These are phyloP conservation scores for Dryobota labecula DNA, from an alignment of 2,888 invertebrate genomes.

Conservation along the genomic window DNA sequence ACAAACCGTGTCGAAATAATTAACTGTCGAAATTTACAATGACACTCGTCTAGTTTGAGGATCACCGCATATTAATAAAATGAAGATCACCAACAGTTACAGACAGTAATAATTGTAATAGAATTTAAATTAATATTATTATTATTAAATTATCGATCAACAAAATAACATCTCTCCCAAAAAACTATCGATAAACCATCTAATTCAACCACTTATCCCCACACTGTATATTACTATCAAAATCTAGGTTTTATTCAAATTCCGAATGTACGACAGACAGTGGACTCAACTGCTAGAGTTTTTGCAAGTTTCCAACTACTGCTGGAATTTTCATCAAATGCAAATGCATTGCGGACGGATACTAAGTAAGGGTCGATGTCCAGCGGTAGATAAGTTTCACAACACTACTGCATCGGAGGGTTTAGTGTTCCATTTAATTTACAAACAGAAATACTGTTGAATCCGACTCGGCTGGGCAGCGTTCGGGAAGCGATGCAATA, in stretches of 20 bases:
- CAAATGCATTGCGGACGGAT: conserved; percentile 66
- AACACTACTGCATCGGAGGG: neutral
- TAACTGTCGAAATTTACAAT: no score
- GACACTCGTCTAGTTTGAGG: no score
- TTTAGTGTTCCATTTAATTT: neutral
- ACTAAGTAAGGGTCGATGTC: conserved; percentile 39
- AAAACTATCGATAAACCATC: conserved; percentile 35
- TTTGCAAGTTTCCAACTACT: conserved; percentile 60
- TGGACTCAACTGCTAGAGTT: conserved; percentile 53
- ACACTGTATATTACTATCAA: conserved; percentile 62
- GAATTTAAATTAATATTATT: no score
- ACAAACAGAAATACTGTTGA: neutral
- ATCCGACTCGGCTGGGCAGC: no score
- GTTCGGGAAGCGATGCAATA: no score
- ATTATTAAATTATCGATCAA: neutral
- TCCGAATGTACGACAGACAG: conserved; percentile 54
- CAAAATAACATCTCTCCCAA: neutral
- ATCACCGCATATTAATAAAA: no score
- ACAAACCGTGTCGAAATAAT: no score
- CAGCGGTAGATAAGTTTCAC: conserved; percentile 26
- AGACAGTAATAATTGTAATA: no score
- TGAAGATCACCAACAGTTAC: no score
- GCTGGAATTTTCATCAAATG: conserved; percentile 69
- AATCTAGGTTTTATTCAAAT: conserved; percentile 72
- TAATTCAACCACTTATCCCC: conserved; percentile 24